Conservation (phyloP, 2,113 vertebrate species). For the Esox niger region DNA sequence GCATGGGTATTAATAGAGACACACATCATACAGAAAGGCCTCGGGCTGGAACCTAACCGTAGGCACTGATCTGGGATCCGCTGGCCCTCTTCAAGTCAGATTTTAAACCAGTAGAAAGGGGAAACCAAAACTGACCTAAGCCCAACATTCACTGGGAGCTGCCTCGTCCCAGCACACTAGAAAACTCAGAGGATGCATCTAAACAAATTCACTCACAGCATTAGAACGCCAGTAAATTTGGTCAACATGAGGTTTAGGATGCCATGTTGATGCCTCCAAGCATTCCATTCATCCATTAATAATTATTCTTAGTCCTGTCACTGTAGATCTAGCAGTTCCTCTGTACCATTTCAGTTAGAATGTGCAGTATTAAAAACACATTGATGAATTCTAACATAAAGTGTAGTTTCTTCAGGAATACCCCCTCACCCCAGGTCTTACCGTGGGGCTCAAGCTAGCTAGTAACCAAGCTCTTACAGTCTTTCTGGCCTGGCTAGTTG, state of each 20-base stretch:
- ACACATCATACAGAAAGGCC: slow-evolving; percentile 47
- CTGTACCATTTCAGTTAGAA: not conserved
- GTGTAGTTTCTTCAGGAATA: too few species aligned
- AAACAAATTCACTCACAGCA: too few species aligned
- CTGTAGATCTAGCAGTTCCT: too few species aligned
- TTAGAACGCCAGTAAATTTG: too few species aligned
- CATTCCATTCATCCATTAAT: not conserved
- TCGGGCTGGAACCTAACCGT: slow-evolving; percentile 49
- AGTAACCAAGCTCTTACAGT: slow-evolving; percentile 26
- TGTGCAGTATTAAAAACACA: not conserved
- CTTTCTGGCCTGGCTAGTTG: slow-evolving; percentile 33
- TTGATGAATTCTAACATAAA: too few species aligned
- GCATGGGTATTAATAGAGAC: slow-evolving; percentile 55
- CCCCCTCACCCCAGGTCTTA: not conserved
- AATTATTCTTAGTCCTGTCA: too few species aligned
- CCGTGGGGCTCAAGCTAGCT: not conserved
- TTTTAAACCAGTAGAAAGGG: not conserved
- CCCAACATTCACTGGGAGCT: not conserved
- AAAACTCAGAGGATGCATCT: too few species aligned
- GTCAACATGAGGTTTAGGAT: too few species aligned
- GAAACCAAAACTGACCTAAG: not conserved
- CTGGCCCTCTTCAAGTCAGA: slow-evolving; percentile 30
- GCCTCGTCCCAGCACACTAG: too few species aligned
- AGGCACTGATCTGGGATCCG: slow-evolving; percentile 24
- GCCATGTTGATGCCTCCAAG: not conserved